Conservation (phyloP, 2,113 vertebrate species). For the Notechis scutatus region DNA sequence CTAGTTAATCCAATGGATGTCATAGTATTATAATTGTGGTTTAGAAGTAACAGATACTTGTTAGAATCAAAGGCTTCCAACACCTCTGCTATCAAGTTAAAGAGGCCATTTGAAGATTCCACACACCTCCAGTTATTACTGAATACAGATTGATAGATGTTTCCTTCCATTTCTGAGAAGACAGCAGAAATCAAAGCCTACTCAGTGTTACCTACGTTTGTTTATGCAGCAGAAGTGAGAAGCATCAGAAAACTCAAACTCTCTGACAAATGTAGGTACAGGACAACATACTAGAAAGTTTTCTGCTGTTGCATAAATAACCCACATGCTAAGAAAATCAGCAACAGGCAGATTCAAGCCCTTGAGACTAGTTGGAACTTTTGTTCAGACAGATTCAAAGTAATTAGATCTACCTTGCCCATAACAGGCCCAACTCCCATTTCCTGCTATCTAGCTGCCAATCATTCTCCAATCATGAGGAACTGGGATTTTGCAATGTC, state of each 20-base stretch:
- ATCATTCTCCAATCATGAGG: not conserved
- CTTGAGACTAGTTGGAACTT: not conserved
- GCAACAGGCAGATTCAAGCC: not conserved
- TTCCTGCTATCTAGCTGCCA: not conserved
- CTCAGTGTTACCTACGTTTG: not conserved
- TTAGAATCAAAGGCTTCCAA: constrained; percentile 1
- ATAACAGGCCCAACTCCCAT: not conserved
- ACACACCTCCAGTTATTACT: not conserved
- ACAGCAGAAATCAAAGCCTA: constrained; percentile 8
- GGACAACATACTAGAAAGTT: not conserved
- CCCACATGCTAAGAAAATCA: not conserved
- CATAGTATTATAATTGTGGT: not conserved
- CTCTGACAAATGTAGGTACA: not conserved
- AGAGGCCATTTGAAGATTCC: not conserved
- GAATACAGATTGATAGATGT: not conserved
- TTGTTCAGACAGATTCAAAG: not conserved
- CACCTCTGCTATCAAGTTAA: not conserved
- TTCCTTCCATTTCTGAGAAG: not conserved
- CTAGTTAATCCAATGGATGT: not conserved
- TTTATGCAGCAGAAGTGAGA: not conserved
- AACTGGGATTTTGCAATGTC: not conserved
- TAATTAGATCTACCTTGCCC: not conserved
- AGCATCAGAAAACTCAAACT: not conserved
- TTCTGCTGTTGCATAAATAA: not conserved
- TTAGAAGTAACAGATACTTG: not conserved